Conservation (phyloP, 1,140 invertebrate genomes). For the Drosophila chauvacae region DNA sequence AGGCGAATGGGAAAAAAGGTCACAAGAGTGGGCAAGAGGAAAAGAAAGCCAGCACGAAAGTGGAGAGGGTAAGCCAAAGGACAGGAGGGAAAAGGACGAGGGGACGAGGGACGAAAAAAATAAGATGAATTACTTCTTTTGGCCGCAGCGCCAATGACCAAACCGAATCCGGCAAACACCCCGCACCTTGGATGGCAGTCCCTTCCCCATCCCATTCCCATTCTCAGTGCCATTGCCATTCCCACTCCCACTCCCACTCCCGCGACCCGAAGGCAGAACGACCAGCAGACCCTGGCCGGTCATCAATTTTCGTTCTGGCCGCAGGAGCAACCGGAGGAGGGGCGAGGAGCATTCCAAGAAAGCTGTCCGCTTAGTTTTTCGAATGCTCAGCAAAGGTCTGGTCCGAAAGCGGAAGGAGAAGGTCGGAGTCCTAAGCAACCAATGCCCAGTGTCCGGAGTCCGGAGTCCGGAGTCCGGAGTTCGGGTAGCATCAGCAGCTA, state of each 20-base stretch:
- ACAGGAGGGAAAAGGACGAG: constrained; percentile 6
- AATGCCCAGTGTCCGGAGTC: constrained; percentile 25
- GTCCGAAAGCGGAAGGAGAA: neutral
- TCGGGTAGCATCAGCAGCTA: constrained; percentile 70
- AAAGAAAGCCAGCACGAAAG: constrained; percentile 14
- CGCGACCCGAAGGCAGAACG: constrained; percentile 32
- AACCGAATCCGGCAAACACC: constrained; percentile 43
- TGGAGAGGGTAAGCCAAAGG: constrained; percentile 21
- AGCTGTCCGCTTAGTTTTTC: constrained; percentile 75
- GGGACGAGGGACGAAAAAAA: constrained; percentile 61
- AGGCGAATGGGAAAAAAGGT: constrained; percentile 52
- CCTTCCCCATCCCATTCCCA: neutral
- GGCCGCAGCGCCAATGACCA: constrained; percentile 82
- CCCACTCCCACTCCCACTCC: neutral
- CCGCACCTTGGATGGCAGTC: constrained; percentile 13
- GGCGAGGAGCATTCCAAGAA: constrained; percentile 59
- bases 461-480: constrained; percentile 27
- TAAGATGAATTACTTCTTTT: constrained; percentile 84
- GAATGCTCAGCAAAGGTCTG: constrained; percentile 30
- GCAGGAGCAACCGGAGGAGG: constrained; percentile 34
- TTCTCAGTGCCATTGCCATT: neutral
- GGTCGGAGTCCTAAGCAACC: constrained; percentile 66
- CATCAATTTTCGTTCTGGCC: constrained; percentile 79
- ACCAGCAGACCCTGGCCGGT: constrained; percentile 64
- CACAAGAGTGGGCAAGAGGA: constrained; percentile 3